Percentiles rank a stretch among this genome's conserved stretches.
Evolutionary conservation across 2,113 vertebrate species (phyloP).

Genomic region (Anguilla rostrata): DNA sequence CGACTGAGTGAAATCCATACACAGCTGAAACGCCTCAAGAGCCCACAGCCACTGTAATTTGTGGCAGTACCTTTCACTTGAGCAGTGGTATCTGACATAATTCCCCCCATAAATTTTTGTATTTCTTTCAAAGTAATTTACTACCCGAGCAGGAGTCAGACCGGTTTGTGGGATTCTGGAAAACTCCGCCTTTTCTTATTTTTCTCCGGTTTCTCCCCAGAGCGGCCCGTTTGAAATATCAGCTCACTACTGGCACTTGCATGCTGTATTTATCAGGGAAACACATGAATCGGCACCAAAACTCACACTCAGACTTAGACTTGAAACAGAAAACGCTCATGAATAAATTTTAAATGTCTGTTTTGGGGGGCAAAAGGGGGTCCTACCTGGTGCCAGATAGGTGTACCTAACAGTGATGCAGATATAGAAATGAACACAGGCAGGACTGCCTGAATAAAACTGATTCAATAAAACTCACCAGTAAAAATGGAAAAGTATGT

Average conservation of each 20-base stretch:
- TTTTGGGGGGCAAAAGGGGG: no score
- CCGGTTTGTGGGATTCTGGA: background rate
- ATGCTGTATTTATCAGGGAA: background rate
- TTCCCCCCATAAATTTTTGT: no score
- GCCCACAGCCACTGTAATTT: background rate
- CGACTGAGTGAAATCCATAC: background rate
- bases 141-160: background rate
- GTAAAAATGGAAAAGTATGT: background rate
- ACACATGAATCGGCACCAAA: background rate
- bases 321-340: background rate
- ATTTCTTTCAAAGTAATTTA: background rate
- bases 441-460: background rate
- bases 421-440: background rate
- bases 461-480: background rate
- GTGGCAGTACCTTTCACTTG: background rate
- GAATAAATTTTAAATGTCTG: background rate
- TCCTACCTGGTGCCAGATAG: no score
- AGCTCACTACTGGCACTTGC: background rate
- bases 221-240: background rate
- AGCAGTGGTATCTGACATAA: background rate
- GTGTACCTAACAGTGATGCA: no score
- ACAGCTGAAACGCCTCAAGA: background rate
- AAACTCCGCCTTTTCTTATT: background rate
- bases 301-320: background rate
- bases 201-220: background rate